Percentiles rank a stretch among this genome's conserved stretches.
These are phyloP conservation scores for Fragum sueziense DNA, from an alignment of 2,888 invertebrate species.

Conservation along the genomic window DNA sequence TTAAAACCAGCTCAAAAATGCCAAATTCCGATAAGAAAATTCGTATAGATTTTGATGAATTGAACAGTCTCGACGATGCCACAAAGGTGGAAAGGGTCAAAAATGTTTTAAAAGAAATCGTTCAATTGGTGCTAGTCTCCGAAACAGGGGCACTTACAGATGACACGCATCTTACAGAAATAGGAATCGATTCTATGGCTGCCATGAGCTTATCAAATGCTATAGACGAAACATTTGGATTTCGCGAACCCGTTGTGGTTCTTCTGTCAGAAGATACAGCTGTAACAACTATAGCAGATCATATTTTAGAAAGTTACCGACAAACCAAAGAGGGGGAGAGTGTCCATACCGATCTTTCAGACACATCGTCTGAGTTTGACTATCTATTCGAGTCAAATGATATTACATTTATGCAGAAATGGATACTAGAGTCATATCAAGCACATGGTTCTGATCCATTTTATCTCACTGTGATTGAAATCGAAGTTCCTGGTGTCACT, in stretches of 20 bases:
- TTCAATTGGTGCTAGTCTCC: background rate
- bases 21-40: background rate
- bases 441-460: slow-evolving; percentile 31
- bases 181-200: slow-evolving; percentile 32
- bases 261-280: slow-evolving; percentile 47
- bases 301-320: slow-evolving; percentile 32
- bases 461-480: slow-evolving; percentile 36
- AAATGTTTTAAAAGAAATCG: background rate
- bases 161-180: background rate
- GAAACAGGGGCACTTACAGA: background rate
- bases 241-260: slow-evolving; percentile 36
- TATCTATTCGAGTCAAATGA: slow-evolving; percentile 27
- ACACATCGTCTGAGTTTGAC: slow-evolving; percentile 2
- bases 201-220: slow-evolving; percentile 16
- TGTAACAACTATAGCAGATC: slow-evolving; percentile 28
- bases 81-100: background rate
- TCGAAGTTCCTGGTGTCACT: slow-evolving; percentile 39
- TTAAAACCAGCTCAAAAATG: background rate
- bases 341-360: background rate
- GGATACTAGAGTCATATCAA: slow-evolving; percentile 34
- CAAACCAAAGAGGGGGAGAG: background rate
- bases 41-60: background rate
- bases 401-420: slow-evolving; percentile 44
- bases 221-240: background rate
- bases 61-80: background rate